These are phyloP conservation scores for Heliothis subflexa DNA, from an alignment of 1,140 invertebrate species.

Conservation along the genomic window DNA sequence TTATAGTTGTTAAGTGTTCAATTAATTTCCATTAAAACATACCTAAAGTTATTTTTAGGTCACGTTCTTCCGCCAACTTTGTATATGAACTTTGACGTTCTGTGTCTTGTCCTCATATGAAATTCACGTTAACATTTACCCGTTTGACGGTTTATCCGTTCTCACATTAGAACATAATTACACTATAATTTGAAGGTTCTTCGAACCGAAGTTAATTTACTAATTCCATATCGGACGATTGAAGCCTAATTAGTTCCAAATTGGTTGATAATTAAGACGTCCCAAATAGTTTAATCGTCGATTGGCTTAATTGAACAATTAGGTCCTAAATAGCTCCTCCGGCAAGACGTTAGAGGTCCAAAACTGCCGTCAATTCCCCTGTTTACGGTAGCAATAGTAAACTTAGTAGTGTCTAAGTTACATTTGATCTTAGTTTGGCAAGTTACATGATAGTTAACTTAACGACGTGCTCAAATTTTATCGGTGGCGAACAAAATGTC, in stretches of 20 bases:
- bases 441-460: constrained; percentile 33
- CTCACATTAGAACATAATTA: constrained; percentile 20
- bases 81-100: too few species aligned
- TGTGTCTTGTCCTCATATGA: background rate
- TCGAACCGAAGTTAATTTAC: constrained; percentile 26
- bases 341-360: constrained; percentile 12
- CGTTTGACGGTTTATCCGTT: background rate
- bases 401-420: constrained; percentile 28
- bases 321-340: constrained; percentile 21
- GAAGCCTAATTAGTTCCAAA: constrained; percentile 25
- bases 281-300: constrained; percentile 44
- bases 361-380: constrained; percentile 17
- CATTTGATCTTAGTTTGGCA: constrained; percentile 31
- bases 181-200: constrained; percentile 11
- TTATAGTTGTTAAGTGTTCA: too few species aligned
- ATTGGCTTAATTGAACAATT: constrained; percentile 47
- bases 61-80: too few species aligned
- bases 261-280: constrained; percentile 41
- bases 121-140: background rate
- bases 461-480: constrained; percentile 40
- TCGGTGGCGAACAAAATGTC: constrained; percentile 27
- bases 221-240: constrained; percentile 31
- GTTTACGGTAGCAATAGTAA: constrained; percentile 26
- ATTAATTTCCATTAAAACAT: too few species aligned
- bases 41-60: too few species aligned